Base-by-base conservation (phyloP, 92 coral and sea anemone genomes). In the Pocillopora meandrina region DNA sequence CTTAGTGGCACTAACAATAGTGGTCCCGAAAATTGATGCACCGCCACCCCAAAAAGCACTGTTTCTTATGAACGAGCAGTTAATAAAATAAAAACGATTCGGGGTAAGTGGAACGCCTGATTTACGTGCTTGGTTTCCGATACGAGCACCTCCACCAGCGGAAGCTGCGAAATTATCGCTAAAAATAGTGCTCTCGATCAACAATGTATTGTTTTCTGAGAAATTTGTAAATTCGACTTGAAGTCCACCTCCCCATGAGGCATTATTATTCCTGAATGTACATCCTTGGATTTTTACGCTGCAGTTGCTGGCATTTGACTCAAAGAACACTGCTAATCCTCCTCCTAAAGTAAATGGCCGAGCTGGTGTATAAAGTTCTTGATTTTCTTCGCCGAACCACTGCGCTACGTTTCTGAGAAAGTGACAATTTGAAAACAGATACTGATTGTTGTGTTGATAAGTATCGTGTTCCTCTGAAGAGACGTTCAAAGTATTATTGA, bases 171-270 rank as follows among this genome's bases (percentile, higher is more conserved):
- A 26, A 77, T 93, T 93, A 18, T 80, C 81, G 5, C 33, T 17
- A 62, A 93, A 93, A 26, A 12, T 72, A 36, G 89, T 77, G 17
- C 75, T 86, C 52, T 20, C 13, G 23, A 93, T 82, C 63, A 17
- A 42, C 49, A 93, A 19, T 1, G 5, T 7, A 75, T 93, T 93
- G 17, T 75, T 58, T 72, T 86, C 84, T 10, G 92, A 85, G 13
- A 77, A 68, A 72, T 91, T 85, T 20, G 64, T 68, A 36, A 89
- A 81, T 47, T 88, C 92, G 8, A 89, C 65, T 21, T 93, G 97
- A 59, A 93, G 73, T 0, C 98, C 98, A 18, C 98, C 98, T 42
- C 98, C 98, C 95, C 98, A 93, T 56, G 85, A 88, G 1, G 98
- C 98, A 1, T 10, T 61, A 58, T 95, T 95, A 35, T 82, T 77